Evolutionary conservation across 2,888 invertebrate genomes (phyloP).

Genomic region (Pheosia gnoma): DNA sequence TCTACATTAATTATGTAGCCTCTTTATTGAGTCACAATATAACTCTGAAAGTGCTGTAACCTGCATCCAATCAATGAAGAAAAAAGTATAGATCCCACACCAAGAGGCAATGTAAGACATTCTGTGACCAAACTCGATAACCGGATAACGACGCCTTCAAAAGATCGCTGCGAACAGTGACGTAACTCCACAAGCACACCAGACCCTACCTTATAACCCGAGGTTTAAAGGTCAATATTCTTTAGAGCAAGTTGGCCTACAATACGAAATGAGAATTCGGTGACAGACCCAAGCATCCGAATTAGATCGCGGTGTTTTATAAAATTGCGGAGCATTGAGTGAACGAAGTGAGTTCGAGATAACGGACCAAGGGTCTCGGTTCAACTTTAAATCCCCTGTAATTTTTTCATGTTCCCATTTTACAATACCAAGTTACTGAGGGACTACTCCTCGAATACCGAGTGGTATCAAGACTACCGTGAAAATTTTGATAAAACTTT

Average conservation of each 20-base stretch:
- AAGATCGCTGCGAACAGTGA: constrained; percentile 47
- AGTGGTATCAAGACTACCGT: no score
- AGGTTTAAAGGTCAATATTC: constrained; percentile 36
- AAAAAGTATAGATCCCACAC: no score
- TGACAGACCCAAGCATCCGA: constrained; percentile 55
- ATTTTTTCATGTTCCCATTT: background rate
- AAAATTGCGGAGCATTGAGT: constrained; percentile 35
- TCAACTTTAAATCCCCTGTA: background rate
- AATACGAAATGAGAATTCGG: constrained; percentile 59
- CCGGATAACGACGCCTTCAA: constrained; percentile 24
- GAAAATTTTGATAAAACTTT: no score
- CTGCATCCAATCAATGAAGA: no score
- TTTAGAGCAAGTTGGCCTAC: constrained; percentile 43
- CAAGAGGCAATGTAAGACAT: constrained; percentile 14
- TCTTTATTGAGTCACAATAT: no score
- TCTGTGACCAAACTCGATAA: constrained; percentile 34
- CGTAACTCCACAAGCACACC: constrained; percentile 27
- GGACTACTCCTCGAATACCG: no score
- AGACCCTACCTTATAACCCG: constrained; percentile 36
- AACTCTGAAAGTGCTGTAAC: no score
- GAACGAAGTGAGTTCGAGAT: constrained; percentile 23
- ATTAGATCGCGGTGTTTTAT: constrained; percentile 61
- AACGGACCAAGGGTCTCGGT: no score
- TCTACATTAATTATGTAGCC: no score
- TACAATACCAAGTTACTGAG: no score